Conservation (phyloP, 2,888 invertebrate genomes). For the Acanthosepion lycidas region DNA sequence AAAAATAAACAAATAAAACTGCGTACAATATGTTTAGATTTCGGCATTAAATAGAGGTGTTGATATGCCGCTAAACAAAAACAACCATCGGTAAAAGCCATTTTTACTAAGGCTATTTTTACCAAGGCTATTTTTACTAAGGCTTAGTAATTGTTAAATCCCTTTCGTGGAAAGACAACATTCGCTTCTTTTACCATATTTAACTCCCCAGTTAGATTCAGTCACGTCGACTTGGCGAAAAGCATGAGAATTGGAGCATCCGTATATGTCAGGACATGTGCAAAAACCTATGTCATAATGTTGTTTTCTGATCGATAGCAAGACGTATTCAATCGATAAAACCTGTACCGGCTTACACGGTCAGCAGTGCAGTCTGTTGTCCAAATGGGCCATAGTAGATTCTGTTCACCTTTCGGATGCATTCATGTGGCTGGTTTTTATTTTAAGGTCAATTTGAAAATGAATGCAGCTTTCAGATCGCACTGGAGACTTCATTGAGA, state of each 20-base stretch:
- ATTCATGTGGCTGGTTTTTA: neutral
- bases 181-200: neutral
- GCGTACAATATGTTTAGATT: too few species aligned
- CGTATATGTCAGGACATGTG: neutral
- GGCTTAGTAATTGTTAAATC: neutral
- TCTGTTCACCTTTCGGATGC: neutral
- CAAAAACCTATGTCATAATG: neutral
- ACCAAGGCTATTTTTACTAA: too few species aligned
- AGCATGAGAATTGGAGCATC: neutral
- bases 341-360: neutral
- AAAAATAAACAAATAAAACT: too few species aligned
- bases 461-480: neutral
- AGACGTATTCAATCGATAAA: neutral
- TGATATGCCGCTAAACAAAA: too few species aligned
- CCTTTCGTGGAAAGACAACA: neutral
- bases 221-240: neutral
- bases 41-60: too few species aligned
- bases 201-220: neutral
- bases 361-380: neutral
- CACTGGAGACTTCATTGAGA: neutral
- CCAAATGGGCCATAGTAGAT: neutral
- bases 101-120: too few species aligned
- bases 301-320: neutral
- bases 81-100: too few species aligned
- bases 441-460: neutral